Evolutionary conservation across 2,113 vertebrate species (phyloP).

Genomic region (Pelobates fuscus): DNA sequence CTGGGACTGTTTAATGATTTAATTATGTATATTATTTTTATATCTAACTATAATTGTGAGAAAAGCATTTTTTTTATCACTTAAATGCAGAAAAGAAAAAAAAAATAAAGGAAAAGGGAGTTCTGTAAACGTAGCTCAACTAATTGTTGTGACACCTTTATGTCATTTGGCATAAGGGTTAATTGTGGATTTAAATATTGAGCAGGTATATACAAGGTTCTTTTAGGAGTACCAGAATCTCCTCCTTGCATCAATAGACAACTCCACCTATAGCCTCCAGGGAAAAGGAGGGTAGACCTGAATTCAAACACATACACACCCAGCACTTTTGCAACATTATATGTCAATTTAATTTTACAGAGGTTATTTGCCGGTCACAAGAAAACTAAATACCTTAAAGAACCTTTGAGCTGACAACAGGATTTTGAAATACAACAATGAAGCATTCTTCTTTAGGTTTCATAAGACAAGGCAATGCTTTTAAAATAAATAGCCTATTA

Average conservation of each 20-base stretch:
- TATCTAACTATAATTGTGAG: too few relatives aligned
- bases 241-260: slow-evolving; percentile 51
- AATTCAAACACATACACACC: slow-evolving; percentile 50
- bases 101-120: neutral
- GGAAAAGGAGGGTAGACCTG: slow-evolving; percentile 44
- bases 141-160: slow-evolving; percentile 38
- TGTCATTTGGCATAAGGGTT: slow-evolving; percentile 42
- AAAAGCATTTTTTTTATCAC: too few relatives aligned
- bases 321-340: slow-evolving; percentile 49
- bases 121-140: slow-evolving; percentile 12
- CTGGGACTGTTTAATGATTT: too few relatives aligned
- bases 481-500: neutral
- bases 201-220: slow-evolving; percentile 47
- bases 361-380: slow-evolving; percentile 44
- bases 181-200: slow-evolving; percentile 38
- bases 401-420: slow-evolving; percentile 29
- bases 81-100: too few relatives aligned
- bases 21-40: too few relatives aligned
- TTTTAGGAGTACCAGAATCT: slow-evolving; percentile 39
- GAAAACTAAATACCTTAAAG: slow-evolving; percentile 43
- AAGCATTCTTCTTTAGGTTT: neutral
- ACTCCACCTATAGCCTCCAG: slow-evolving; percentile 47
- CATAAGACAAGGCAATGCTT: neutral
- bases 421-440: neutral
- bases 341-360: slow-evolving; percentile 37